Evolutionary conservation across 1,140 invertebrate species (phyloP), one percentile per base, ranked within the genome.

Genomic region (Lucilia cuprina): DNA sequence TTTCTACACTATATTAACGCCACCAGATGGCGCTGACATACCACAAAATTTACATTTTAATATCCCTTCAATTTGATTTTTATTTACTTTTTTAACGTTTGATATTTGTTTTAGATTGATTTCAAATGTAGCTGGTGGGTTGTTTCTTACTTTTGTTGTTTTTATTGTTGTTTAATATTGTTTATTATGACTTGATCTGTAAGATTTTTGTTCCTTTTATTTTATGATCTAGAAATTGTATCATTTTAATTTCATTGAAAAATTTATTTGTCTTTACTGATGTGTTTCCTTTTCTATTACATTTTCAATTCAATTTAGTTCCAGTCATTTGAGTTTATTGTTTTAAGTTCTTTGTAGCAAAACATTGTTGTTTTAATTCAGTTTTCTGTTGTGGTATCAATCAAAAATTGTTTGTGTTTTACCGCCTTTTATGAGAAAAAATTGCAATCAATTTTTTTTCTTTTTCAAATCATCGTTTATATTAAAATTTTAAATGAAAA

Each of bases 1-100:
- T 17, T 70, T 7, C 7, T 25, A 70, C 65, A 70, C 7, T 70
- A 70, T 21, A 25, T 70, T 25, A 70, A 70, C 65, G 65, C 65
- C 65, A 70, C 65, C 65, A 70, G 65, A 70, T 70, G 65, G 65
- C 65, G 65, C n/a, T 70, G 65, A 21, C 65, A 70, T 70, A 70
- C 65, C 65, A 70, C 65, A 70, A 70, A 70, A 21, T 70, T 70
- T 25, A 70, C 65, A 70, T 21, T 70, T 70, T 70, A 25, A 70
- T 70, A 21, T 70, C 9, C 65, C 55, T 60, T 60, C 19, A 70
- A 70, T 70, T 12, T 5, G 55, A 25, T 70, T 21, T 21, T 70
- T 70, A 21, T n/a, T 2, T 8, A 21, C 21, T 25, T 25, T 70
- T 70, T 25, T 21, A 19, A 21, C 17, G 10, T 21, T 19, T 19